phyloP scores from a whole-genome alignment of 92 coral and sea anemone genomes.

The Siderastrea radians region DNA sequence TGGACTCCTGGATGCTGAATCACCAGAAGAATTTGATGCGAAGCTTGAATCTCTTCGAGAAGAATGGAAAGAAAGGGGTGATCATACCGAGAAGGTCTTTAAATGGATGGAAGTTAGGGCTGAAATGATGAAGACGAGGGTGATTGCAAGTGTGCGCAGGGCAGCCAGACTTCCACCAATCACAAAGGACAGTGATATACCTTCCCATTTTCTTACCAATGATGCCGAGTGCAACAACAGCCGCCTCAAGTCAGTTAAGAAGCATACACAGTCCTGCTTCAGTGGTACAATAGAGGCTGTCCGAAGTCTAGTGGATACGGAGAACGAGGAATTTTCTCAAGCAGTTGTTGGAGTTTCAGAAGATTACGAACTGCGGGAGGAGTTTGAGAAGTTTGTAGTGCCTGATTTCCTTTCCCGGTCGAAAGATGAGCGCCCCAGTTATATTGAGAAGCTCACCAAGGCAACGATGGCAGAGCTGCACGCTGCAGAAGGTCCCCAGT shows the following conservation, averaged over 20 bases:
- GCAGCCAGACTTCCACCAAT: slow-evolving; percentile 34
- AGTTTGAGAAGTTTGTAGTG: not conserved
- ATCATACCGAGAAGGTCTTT: not conserved
- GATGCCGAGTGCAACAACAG: slow-evolving; percentile 61
- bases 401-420: not conserved
- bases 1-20: slow-evolving; percentile 41
- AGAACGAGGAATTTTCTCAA: slow-evolving; percentile 31
- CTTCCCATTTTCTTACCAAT: slow-evolving; percentile 43
- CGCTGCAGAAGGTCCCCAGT: slow-evolving; percentile 35
- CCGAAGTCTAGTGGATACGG: slow-evolving; percentile 7
- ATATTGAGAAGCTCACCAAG: not conserved
- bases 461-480: slow-evolving; percentile 45
- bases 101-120: slow-evolving; percentile 10
- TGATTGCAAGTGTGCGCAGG: slow-evolving; percentile 30
- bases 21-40: slow-evolving; percentile 42
- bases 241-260: slow-evolving; percentile 17
- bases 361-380: not conserved
- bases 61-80: slow-evolving; percentile 1
- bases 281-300: slow-evolving; percentile 52
- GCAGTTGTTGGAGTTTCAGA: slow-evolving; percentile 27
- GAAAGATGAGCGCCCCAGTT: not conserved
- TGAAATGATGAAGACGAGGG: slow-evolving; percentile 30
- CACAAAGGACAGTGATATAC: slow-evolving; percentile 6
- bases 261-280: slow-evolving; percentile 17
- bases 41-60: slow-evolving; percentile 5